Base-by-base conservation (phyloP, 2,888 invertebrate genomes). In the Eledona agricola region DNA sequence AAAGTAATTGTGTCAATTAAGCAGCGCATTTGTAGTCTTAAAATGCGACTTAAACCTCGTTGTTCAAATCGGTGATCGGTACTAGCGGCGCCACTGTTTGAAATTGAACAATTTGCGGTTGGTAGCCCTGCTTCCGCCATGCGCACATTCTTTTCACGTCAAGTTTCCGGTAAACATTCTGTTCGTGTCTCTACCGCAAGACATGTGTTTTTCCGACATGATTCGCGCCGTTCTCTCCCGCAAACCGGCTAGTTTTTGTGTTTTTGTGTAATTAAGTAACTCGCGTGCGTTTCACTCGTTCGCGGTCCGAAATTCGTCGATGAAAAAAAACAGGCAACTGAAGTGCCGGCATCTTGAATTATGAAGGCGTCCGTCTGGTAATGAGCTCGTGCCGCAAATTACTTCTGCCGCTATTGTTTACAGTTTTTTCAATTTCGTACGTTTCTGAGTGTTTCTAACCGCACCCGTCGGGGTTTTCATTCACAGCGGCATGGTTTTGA, bases 111-210 rank as follows among this genome's bases (percentile, higher is more conserved):
- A n/a, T n/a, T n/a, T n/a, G n/a, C n/a, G n/a, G n/a, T n/a, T n/a
- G 29, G 4, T 10, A 5, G 20, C 9, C 12, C 16, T 6, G 25
- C 10, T 42, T 60, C 60, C 60, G 60, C 51, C 60, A 62, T 60
- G 62, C 59, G 64, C 57, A 17, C 25, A 25, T 12, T 11, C 38
- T 9, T 31, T 43, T 20, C 19, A 43, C 12, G 31, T 19, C 1
- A 29, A 43, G 59, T 57, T 63, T 66, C 64, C 66, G 65, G 65
- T 63, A 63, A 65, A 66, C 62, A 63, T 63, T 65, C 62, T 52
- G 56, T 61, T 63, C 49, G 38, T 55, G 40, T 54, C 52, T 52
- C 42, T 42, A 49, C 37, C 35, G 26, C 31, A 51, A 53, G 51
- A 58, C 55, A 58, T 58, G 55, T 52, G 50, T 56, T 56, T 58